Conservation (phyloP, 2,113 vertebrate species). For the Fregata magnificens region DNA sequence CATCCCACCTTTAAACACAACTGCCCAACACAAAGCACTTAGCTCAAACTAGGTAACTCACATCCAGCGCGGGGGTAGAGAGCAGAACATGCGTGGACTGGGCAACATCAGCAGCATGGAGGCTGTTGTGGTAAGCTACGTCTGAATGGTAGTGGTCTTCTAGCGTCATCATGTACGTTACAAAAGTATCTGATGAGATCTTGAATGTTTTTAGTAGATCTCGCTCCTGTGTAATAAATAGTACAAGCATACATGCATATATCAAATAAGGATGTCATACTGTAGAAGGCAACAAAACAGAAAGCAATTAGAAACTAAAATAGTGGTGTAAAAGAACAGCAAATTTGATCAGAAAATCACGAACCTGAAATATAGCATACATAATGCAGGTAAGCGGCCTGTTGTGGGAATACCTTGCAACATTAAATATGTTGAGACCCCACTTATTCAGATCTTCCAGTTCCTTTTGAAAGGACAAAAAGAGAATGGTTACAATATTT, state of each 20-base stretch:
- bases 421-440: conserved; percentile 96
- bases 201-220: conserved; percentile 96
- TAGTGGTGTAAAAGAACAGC: accelerated
- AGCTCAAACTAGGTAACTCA: conserved; percentile 67
- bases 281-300: neutral
- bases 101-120: conserved; percentile 95
- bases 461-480: conserved; percentile 75
- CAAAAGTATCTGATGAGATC: conserved; percentile 93
- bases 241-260: neutral
- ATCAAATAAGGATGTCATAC: accelerated
- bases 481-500: neutral
- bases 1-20: neutral
- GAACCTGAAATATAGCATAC: conserved; percentile 96
- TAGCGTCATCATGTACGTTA: conserved; percentile 97
- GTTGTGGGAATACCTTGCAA: conserved; percentile 91
- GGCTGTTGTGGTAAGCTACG: conserved; percentile 97
- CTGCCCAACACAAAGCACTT: neutral
- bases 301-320: neutral
- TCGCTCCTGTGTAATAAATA: conserved; percentile 80
- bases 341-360: neutral
- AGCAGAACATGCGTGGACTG: conserved; percentile 97
- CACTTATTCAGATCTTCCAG: conserved; percentile 96
- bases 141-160: conserved; percentile 96
- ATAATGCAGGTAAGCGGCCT: conserved; percentile 94
- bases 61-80: conserved; percentile 93